These are phyloP conservation scores for Dastarcus helophoroides DNA, from an alignment of 2,888 invertebrate species.

Conservation along the genomic window DNA sequence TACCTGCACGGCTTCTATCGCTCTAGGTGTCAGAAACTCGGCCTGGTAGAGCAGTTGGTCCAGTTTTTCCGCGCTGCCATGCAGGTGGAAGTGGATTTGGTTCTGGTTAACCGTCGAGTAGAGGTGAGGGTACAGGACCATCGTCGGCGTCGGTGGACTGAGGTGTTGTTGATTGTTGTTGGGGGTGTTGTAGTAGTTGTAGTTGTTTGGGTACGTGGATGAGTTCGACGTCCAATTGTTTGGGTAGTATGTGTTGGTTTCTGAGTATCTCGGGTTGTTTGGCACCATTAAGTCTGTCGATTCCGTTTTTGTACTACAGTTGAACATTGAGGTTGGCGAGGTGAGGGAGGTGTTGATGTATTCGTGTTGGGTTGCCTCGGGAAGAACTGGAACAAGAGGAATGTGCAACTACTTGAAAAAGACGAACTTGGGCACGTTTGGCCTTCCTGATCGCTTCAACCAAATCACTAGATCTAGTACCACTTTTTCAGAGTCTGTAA, in stretches of 20 bases:
- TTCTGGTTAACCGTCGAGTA: constrained; percentile 80
- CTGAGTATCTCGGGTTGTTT: constrained; percentile 31
- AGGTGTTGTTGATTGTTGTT: constrained; percentile 51
- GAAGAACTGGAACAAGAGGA: constrained; percentile 30
- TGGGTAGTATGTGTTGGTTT: constrained; percentile 43
- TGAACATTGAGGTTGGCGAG: constrained; percentile 27
- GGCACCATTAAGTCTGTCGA: constrained; percentile 29
- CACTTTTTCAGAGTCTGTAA: too few relatives aligned
- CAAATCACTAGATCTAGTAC: too few relatives aligned
- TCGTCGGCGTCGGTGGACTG: constrained; percentile 49
- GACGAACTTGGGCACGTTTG: too few relatives aligned
- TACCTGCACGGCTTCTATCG: constrained; percentile 37
- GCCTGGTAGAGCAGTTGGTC: constrained; percentile 52
- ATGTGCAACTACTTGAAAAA: too few relatives aligned
- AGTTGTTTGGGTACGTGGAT: constrained; percentile 42
- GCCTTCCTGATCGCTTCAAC: too few relatives aligned
- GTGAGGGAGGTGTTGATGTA: constrained; percentile 31
- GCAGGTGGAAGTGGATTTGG: constrained; percentile 72
- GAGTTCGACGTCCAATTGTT: constrained; percentile 40
- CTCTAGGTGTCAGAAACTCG: constrained; percentile 38
- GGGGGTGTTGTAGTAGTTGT: constrained; percentile 57
- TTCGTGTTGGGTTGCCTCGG: constrained; percentile 29
- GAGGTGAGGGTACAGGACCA: constrained; percentile 67
- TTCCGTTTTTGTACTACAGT: constrained; percentile 25
- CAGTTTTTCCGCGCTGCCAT: constrained; percentile 51